Evolutionary conservation across 2,113 vertebrate genomes (phyloP), one percentile per base, ranked within the genome.

Genomic region (Podarcis muralis): DNA sequence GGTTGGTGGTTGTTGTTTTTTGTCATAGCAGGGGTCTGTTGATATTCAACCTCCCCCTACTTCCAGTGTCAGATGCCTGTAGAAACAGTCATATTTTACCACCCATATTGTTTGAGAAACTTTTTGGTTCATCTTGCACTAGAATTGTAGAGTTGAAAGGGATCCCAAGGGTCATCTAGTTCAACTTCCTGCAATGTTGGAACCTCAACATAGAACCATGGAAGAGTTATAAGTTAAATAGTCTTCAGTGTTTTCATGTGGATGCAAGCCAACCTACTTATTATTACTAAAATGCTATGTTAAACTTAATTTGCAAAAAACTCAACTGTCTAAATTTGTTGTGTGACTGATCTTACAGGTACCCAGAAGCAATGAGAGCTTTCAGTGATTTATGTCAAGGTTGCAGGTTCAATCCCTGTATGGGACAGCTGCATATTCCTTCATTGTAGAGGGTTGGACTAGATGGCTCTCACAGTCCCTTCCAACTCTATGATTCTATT

Each of bases 101-200:
- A 62, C 13, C 79, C 30, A 32, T n/a, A 32, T n/a, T 92, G 1
- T 75, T 7, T 91, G 78, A 88, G 87, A n/a, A 83, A 92, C 66
- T 32, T 27, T 83, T 88, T 88, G 37, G 8, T 40, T 5, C 11
- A 69, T 85, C 86, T 83, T 93, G 40, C 40, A 68, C 75, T 81
- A 0, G 43, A 43, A 43, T 43, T 43, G 43, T 43, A 43, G 43
- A 43, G 43, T 43, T 43, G 43, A 6, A 43, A 43, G 43, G 43
- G 43, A 43, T 43, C 43, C 48, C 48, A 48, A 48, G 48, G 48
- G 48, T 48, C 9, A 48, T 48, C 48, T 48, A 48, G 8, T 48
- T 7, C 48, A 48, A 48, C 48, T 48, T 9, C 48, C 48, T 48
- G 48, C 48, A 48, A 11, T 48, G 48, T 9, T 48, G 48, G 48